Evolutionary conservation across 2,113 vertebrate genomes (phyloP).

Genomic region (Alectura lathami): DNA sequence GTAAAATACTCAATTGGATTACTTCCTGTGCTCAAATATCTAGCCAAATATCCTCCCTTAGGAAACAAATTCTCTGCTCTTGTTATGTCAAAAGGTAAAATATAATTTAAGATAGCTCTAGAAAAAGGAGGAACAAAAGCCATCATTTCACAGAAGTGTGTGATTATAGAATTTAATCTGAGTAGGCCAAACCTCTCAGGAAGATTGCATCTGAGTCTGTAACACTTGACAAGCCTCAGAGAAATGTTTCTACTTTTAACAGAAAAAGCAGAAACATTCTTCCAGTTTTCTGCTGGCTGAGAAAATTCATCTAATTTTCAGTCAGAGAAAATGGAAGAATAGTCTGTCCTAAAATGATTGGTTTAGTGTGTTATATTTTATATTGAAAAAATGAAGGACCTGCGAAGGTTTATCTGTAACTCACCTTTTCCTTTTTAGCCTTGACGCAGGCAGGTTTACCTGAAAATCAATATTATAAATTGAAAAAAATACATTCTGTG

Average conservation of each 20-base stretch:
- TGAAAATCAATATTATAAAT: conserved; percentile 48
- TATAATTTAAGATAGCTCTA: not conserved
- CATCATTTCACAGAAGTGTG: not conserved
- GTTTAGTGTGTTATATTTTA: not conserved
- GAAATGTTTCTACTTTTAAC: not conserved
- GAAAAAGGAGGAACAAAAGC: not conserved
- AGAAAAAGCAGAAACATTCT: not conserved
- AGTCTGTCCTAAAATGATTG: not conserved
- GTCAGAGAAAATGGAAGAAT: not conserved
- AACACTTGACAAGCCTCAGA: not conserved
- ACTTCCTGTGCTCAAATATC: not conserved
- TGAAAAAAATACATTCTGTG: not conserved
- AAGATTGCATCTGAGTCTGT: not conserved
- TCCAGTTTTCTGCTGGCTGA: not conserved
- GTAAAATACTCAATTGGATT: not conserved
- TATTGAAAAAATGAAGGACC: not conserved
- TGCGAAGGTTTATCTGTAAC: not conserved
- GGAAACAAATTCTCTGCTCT: not conserved
- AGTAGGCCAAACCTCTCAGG: not conserved
- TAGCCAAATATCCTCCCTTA: not conserved
- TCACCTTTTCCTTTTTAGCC: conserved; percentile 25
- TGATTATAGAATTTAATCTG: not conserved
- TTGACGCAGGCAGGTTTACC: conserved; percentile 3
- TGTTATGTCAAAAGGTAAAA: not conserved
- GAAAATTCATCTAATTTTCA: not conserved